Conservation (phyloP, 2,113 vertebrate species). For the Harpagus bidentatus region DNA sequence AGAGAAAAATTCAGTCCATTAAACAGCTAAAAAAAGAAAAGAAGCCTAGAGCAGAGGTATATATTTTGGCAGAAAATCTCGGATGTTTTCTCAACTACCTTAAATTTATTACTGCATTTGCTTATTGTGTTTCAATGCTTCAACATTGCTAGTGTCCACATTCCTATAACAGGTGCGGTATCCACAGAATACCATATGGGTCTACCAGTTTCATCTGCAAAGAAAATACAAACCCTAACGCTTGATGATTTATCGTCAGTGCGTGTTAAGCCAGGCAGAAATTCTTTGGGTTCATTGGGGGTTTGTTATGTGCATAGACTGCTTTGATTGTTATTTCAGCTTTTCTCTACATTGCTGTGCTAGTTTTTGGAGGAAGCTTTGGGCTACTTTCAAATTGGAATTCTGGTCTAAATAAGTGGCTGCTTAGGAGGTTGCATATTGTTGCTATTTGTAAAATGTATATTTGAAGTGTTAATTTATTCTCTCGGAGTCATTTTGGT, state of each 20-base stretch:
- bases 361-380: background rate
- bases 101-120: background rate
- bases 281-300: background rate
- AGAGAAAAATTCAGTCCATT: conserved; percentile 52
- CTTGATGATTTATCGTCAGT: background rate
- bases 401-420: background rate
- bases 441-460: background rate
- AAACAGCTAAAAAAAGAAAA: conserved; percentile 70
- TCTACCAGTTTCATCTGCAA: background rate
- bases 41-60: conserved; percentile 59
- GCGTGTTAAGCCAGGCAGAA: background rate
- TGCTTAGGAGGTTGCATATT: background rate
- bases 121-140: background rate
- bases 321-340: background rate
- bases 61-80: background rate
- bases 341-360: background rate
- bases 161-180: background rate
- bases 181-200: background rate
- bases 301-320: rapidly evolving
- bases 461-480: background rate
- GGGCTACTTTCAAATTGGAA: background rate
- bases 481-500: background rate
- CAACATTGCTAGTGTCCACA: background rate
- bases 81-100: background rate
- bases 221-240: rapidly evolving